Evolutionary conservation across 2,113 vertebrate genomes (phyloP).

Genomic region (Ivindomyrus marchei): DNA sequence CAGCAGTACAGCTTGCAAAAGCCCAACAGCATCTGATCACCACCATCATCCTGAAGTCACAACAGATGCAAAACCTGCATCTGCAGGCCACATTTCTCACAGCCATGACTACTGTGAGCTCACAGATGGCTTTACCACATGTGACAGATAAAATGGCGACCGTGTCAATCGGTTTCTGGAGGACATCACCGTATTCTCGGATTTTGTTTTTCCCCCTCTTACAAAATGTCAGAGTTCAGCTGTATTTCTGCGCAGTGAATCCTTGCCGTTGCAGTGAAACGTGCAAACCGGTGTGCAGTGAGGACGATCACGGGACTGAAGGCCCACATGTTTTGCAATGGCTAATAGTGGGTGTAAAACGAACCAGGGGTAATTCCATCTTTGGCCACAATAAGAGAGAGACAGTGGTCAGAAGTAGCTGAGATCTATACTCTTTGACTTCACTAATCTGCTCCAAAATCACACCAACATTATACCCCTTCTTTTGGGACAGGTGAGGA

Average conservation of each 20-base stretch:
- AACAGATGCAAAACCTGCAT: background rate
- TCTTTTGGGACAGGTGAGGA: background rate
- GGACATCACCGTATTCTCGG: background rate
- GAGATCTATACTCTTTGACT: background rate
- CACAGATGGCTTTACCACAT: background rate
- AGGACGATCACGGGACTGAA: background rate
- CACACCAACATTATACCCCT: background rate
- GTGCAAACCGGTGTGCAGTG: background rate
- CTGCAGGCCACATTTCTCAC: background rate
- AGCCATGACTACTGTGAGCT: background rate
- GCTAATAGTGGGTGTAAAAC: background rate
- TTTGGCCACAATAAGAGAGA: background rate
- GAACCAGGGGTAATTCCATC: background rate
- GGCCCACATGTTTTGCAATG: background rate
- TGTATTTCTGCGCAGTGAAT: background rate
- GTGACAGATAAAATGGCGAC: background rate
- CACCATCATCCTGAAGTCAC: background rate
- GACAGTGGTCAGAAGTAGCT: background rate
- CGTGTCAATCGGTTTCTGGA: background rate
- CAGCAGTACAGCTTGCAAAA: background rate
- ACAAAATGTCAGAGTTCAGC: background rate
- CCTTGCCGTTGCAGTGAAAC: background rate
- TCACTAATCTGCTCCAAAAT: background rate
- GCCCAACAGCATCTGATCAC: background rate
- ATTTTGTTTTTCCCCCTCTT: background rate